phyloP scores from a whole-genome alignment of 1,140 invertebrate species.

The Colletes gigas region DNA sequence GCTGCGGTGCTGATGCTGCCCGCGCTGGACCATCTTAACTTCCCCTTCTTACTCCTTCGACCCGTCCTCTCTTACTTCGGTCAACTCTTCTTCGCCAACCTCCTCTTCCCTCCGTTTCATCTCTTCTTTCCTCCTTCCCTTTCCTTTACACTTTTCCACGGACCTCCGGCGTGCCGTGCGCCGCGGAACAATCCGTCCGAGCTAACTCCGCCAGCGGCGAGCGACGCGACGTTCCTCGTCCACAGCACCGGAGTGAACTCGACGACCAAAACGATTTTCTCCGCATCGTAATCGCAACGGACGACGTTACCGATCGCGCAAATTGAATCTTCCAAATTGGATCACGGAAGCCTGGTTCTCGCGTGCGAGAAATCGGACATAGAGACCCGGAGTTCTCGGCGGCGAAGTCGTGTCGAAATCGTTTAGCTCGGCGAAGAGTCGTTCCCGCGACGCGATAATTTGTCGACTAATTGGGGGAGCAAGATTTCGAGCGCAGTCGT shows the following conservation, averaged over 20 bases:
- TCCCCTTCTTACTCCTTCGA: slow-evolving; percentile 62
- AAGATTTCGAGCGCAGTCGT: neutral
- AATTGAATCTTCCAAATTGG: no score
- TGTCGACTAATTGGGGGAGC: neutral
- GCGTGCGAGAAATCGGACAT: no score
- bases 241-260: no score
- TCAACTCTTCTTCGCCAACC: slow-evolving; percentile 25
- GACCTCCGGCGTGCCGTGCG: slow-evolving; percentile 39
- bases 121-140: slow-evolving; percentile 8
- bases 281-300: no score
- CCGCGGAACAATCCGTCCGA: slow-evolving; percentile 62
- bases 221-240: no score
- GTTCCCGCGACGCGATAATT: slow-evolving; percentile 1
- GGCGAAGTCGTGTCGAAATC: neutral
- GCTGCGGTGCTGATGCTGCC: slow-evolving; percentile 66
- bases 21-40: slow-evolving; percentile 74
- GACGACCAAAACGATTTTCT: no score
- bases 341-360: no score
- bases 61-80: slow-evolving; percentile 40
- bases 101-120: slow-evolving; percentile 16
- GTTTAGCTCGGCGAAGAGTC: neutral
- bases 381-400: neutral
- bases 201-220: slow-evolving; percentile 54
- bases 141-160: slow-evolving; percentile 62
- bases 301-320: no score